Conservation (phyloP, 1,140 invertebrate species). For the Drosophila subobscura region DNA sequence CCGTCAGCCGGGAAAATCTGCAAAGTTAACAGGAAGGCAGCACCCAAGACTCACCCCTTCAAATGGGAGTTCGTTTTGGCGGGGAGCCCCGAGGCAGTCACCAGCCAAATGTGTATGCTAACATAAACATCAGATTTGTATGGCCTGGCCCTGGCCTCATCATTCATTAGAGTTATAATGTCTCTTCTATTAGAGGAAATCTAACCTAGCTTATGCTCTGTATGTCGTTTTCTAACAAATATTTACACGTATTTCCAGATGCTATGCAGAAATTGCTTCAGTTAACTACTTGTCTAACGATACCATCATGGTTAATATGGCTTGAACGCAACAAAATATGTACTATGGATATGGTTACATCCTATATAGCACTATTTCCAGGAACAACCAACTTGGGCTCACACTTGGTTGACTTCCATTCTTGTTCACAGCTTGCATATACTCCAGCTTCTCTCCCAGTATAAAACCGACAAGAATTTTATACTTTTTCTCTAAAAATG, state of each 20-base stretch:
- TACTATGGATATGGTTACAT: no score
- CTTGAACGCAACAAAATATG: no score
- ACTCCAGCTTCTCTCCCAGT: slow-evolving; percentile 12
- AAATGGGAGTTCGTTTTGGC: slow-evolving; percentile 1
- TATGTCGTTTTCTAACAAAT: background rate
- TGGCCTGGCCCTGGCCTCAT: slow-evolving; percentile 33
- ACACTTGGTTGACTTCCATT: slow-evolving; percentile 11
- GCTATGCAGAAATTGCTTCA: background rate
- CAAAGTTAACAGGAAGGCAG: slow-evolving; percentile 47
- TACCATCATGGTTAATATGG: no score
- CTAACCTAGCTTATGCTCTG: no score
- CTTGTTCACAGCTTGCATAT: slow-evolving; percentile 1
- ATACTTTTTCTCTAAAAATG: slow-evolving; percentile 48
- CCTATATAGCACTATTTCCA: no score
- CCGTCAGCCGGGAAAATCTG: slow-evolving; percentile 59
- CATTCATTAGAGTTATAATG: slow-evolving; percentile 69
- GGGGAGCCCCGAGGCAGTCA: background rate
- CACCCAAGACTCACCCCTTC: slow-evolving; percentile 23
- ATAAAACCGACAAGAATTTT: slow-evolving; percentile 55
- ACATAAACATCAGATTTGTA: slow-evolving; percentile 51
- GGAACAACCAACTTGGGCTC: background rate
- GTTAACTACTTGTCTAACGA: no score
- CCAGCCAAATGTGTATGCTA: slow-evolving; percentile 13
- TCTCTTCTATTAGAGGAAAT: slow-evolving; percentile 25
- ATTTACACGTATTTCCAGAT: no score